Conservation (phyloP, 2,888 invertebrate species). For the Pedicia rivosa region DNA sequence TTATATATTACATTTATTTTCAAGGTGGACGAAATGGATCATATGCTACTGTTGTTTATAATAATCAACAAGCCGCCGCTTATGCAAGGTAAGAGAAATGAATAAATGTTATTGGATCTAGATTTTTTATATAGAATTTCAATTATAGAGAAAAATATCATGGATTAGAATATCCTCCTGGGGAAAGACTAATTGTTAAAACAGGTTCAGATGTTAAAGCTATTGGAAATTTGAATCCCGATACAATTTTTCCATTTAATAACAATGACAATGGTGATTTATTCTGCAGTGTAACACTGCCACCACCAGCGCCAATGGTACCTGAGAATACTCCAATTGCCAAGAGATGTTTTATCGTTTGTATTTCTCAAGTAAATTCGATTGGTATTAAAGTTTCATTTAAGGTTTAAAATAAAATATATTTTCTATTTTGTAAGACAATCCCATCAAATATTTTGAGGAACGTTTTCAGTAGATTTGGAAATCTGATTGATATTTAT, state of each 20-base stretch:
- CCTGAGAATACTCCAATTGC: constrained; percentile 47
- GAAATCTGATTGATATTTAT: constrained; percentile 78
- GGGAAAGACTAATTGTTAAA: constrained; percentile 50
- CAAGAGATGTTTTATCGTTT: constrained; percentile 51
- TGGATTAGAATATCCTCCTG: constrained; percentile 84
- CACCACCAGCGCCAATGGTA: constrained; percentile 45
- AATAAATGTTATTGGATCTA: background rate
- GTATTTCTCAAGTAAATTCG: constrained; percentile 33
- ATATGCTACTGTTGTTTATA: constrained; percentile 52
- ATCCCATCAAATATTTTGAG: constrained; percentile 67
- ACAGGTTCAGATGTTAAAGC: constrained; percentile 22
- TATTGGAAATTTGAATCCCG: background rate
- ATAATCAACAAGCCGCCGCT: constrained; percentile 48
- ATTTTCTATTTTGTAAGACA: constrained; percentile 38
- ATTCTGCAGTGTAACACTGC: constrained; percentile 53
- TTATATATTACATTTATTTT: constrained; percentile 4
- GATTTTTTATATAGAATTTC: background rate
- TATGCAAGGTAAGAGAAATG: constrained; percentile 28
- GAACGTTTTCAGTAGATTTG: constrained; percentile 83
- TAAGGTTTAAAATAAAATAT: constrained; percentile 21
- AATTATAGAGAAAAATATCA: constrained; percentile 67
- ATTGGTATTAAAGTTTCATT: constrained; percentile 18
- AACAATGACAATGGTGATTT: constrained; percentile 18
- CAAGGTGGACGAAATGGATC: constrained; percentile 26
- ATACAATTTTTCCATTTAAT: constrained; percentile 5